Conservation (phyloP, 2,888 invertebrate species). For the Metacarcinus magister region DNA sequence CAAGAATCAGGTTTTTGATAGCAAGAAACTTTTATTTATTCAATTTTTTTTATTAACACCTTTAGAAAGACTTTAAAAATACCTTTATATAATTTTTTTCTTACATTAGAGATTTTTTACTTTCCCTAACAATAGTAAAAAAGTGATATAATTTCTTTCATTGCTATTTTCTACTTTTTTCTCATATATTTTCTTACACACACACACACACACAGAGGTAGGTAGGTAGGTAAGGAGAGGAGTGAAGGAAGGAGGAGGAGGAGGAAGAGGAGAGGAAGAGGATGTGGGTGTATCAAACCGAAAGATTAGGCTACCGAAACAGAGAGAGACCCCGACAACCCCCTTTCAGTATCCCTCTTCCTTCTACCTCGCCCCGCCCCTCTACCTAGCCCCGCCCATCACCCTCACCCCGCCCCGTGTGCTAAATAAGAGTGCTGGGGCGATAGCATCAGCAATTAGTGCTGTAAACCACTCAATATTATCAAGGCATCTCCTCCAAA, state of each 20-base stretch:
- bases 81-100: too few relatives aligned
- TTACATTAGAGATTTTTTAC: too few relatives aligned
- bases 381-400: not conserved
- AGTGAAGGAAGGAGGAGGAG: conserved; percentile 22
- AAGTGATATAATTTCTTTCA: too few relatives aligned
- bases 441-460: conserved; percentile 71
- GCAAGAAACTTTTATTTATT: too few relatives aligned
- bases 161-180: too few relatives aligned
- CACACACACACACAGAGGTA: too few relatives aligned
- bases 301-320: not conserved
- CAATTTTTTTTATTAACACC: too few relatives aligned
- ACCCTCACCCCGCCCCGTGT: not conserved
- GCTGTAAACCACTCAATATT: conserved; percentile 67
- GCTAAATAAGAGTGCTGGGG: conserved; percentile 52
- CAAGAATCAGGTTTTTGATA: too few relatives aligned
- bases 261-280: not conserved
- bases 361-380: not conserved
- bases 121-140: too few relatives aligned
- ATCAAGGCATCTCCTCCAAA: conserved; percentile 64
- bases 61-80: too few relatives aligned
- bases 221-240: not conserved
- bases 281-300: not conserved
- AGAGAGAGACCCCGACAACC: not conserved
- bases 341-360: not conserved
- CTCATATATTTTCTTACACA: too few relatives aligned